A percentile compares a stretch with the other conserved stretches of the same genome.
Evolutionary conservation across 2,113 vertebrate species (phyloP).

Genomic region (Pavo muticus): DNA sequence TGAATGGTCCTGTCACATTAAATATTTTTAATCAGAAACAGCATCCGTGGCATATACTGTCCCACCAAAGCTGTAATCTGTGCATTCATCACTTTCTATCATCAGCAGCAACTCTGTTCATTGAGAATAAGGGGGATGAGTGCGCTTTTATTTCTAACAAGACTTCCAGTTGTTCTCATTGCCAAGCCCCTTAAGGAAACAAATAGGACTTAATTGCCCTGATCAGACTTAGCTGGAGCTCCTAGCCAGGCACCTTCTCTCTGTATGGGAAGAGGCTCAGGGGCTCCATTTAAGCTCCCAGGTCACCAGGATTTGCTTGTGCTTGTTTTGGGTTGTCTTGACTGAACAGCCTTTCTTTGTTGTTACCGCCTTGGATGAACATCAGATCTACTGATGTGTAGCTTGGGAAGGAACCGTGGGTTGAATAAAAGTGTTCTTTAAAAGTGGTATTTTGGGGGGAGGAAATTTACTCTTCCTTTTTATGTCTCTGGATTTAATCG

Average conservation of each 20-base stretch:
- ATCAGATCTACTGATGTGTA: background rate
- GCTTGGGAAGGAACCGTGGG: background rate
- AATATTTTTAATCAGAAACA: background rate
- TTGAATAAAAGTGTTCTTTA: background rate
- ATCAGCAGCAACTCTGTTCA: background rate
- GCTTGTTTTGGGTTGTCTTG: background rate
- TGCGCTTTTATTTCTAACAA: background rate
- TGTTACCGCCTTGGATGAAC: background rate
- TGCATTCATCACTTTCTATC: background rate
- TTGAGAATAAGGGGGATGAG: background rate
- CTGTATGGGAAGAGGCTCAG: background rate
- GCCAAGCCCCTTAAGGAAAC: background rate
- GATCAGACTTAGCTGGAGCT: background rate
- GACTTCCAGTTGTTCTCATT: background rate
- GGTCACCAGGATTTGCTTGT: background rate
- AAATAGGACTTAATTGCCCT: background rate
- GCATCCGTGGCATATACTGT: background rate
- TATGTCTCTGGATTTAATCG: background rate
- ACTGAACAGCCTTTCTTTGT: background rate
- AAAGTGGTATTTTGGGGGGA: background rate
- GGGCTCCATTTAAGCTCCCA: background rate
- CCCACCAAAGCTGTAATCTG: background rate
- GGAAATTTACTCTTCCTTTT: background rate
- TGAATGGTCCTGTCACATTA: background rate
- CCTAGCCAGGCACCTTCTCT: background rate